These are phyloP conservation scores for Baccha elongata DNA, from an alignment of 2,888 invertebrate genomes.

Conservation along the genomic window DNA sequence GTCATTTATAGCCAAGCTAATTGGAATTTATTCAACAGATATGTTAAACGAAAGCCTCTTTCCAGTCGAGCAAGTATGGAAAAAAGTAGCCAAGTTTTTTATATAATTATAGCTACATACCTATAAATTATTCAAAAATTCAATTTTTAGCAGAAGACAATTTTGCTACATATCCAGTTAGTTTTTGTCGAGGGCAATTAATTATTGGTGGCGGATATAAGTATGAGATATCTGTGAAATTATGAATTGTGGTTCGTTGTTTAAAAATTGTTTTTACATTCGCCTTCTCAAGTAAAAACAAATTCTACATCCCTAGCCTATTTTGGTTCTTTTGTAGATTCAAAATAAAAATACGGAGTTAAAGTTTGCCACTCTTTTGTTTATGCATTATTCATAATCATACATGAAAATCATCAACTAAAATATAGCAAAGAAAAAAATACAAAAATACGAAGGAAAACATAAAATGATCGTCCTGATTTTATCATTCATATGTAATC, in stretches of 20 bases:
- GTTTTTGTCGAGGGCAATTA: no score
- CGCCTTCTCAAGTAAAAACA: no score
- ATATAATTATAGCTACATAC: no score
- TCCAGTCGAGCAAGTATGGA: no score
- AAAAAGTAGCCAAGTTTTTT: no score
- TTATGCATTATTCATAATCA: slow-evolving; percentile 66
- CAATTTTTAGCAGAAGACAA: slow-evolving; percentile 7
- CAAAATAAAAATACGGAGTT: neutral
- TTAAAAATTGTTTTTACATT: slow-evolving; percentile 53
- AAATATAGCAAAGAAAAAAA: no score
- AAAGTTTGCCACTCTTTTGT: slow-evolving; percentile 35
- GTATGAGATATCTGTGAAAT: no score
- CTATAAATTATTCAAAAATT: slow-evolving; percentile 32
- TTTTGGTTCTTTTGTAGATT: neutral
- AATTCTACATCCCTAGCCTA: neutral
- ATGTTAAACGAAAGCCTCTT: no score
- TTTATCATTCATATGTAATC: slow-evolving; percentile 32
- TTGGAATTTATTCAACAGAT: slow-evolving; percentile 51
- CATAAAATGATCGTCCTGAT: slow-evolving; percentile 41
- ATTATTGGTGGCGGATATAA: no score
- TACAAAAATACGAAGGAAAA: neutral
- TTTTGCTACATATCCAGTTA: no score
- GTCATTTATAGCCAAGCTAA: slow-evolving; percentile 52
- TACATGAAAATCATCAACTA: slow-evolving; percentile 34
- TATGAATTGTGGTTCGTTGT: no score